A percentile compares a stretch with the other conserved stretches of the same genome.
These are phyloP conservation scores for Choloepus hoffmanni DNA, from an alignment of 2,113 vertebrate species.

Conservation along the genomic window DNA sequence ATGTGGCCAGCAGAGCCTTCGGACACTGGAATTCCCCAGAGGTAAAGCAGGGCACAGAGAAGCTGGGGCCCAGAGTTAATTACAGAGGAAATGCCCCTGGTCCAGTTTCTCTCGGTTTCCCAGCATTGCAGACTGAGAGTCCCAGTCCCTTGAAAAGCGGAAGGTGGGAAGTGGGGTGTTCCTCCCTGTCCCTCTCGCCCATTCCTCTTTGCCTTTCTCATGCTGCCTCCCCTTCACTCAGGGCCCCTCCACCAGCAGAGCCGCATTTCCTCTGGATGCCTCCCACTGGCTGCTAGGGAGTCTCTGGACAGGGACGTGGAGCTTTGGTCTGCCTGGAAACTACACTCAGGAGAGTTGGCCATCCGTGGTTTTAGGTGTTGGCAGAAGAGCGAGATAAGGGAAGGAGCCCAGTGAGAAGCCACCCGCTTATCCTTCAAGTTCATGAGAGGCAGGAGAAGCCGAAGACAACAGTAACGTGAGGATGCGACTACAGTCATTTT, in stretches of 20 bases:
- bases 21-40: slow-evolving; percentile 65
- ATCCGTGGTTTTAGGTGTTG: slow-evolving; percentile 20
- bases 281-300: neutral
- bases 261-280: neutral
- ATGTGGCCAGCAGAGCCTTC: slow-evolving; percentile 41
- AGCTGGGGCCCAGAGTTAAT: slow-evolving; percentile 26
- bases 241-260: neutral
- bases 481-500: neutral
- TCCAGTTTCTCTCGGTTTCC: slow-evolving; percentile 6
- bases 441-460: slow-evolving; percentile 67
- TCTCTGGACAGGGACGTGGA: slow-evolving; percentile 73
- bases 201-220: neutral
- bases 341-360: slow-evolving; percentile 77
- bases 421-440: slow-evolving; percentile 65
- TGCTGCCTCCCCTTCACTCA: neutral
- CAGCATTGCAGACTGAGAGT: neutral
- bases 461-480: slow-evolving; percentile 32
- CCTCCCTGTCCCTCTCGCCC: neutral
- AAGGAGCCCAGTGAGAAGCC: neutral
- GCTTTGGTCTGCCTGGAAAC: slow-evolving; percentile 84
- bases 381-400: slow-evolving; percentile 8
- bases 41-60: neutral
- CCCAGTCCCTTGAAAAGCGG: neutral
- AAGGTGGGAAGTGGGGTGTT: neutral
- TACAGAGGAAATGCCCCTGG: slow-evolving; percentile 29